Conservation (phyloP, 2,888 invertebrate species). For the Stratiomys singularior region DNA sequence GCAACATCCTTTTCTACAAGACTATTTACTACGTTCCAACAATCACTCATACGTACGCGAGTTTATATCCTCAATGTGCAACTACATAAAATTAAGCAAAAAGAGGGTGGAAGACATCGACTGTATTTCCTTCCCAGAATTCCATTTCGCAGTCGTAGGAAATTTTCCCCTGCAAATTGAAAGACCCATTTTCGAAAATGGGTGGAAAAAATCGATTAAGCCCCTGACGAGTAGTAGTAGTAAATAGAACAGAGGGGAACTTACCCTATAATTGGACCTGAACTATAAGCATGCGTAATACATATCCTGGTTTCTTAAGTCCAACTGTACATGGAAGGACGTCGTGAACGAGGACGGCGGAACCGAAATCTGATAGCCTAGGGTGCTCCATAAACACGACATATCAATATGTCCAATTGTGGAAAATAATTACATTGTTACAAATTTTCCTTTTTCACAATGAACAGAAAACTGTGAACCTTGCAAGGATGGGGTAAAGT, state of each 20-base stretch:
- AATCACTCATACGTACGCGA: neutral
- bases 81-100: neutral
- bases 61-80: neutral
- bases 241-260: constrained; percentile 13
- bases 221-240: constrained; percentile 35
- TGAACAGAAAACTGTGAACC: constrained; percentile 22
- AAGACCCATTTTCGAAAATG: constrained; percentile 37
- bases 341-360: constrained; percentile 34
- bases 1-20: constrained; percentile 21
- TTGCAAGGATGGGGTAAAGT: neutral
- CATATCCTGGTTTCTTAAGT: neutral
- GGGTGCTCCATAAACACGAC: constrained; percentile 55
- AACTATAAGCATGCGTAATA: neutral
- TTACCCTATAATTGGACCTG: constrained; percentile 27
- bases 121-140: neutral
- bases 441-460: constrained; percentile 59
- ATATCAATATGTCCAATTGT: constrained; percentile 67
- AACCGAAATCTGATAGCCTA: constrained; percentile 38
- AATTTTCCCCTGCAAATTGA: neutral
- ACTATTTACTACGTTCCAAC: no score
- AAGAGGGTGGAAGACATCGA: neutral
- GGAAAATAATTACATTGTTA: constrained; percentile 67
- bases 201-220: constrained; percentile 51
- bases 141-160: neutral
- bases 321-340: neutral